Conservation (phyloP, 2,888 invertebrate species). For the Himalopsyche kuldschensis region DNA sequence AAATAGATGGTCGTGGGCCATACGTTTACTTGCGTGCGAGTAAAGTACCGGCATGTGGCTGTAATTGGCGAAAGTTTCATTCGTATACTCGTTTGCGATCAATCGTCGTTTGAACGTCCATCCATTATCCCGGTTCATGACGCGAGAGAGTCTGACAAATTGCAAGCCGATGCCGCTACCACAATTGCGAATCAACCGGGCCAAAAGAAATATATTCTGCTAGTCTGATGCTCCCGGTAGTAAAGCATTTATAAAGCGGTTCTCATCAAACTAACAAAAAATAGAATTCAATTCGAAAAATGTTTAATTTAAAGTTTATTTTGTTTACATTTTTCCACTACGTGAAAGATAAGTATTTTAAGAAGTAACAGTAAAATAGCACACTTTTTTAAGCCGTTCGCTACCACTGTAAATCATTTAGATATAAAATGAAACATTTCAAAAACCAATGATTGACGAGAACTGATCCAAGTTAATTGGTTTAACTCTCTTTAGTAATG, state of each 20-base stretch:
- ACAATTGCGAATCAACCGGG: neutral
- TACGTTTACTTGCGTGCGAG: neutral
- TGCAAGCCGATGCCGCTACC: constrained; percentile 6
- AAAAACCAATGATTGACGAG: too few relatives aligned
- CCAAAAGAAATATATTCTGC: constrained; percentile 9
- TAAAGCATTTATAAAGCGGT: neutral
- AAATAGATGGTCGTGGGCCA: neutral
- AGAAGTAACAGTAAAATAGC: too few relatives aligned
- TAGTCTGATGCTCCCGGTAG: neutral
- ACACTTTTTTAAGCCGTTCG: too few relatives aligned
- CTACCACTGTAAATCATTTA: too few relatives aligned
- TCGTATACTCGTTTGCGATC: constrained; percentile 7
- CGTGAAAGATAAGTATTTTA: too few relatives aligned
- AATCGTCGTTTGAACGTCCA: constrained; percentile 13
- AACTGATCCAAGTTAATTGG: too few relatives aligned
- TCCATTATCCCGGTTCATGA: constrained; percentile 19
- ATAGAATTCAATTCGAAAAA: too few relatives aligned
- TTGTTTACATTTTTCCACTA: too few relatives aligned
- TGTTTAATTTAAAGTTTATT: too few relatives aligned
- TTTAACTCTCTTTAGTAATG: too few relatives aligned
- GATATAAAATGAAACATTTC: too few relatives aligned
- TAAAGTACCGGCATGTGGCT: neutral
- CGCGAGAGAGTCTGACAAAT: constrained; percentile 24
- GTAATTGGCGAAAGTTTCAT: neutral
- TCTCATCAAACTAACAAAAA: neutral